Evolutionary conservation across 2,113 vertebrate species (phyloP), one percentile per base, ranked within the genome.

Genomic region (Gymnocephalus cernua): DNA sequence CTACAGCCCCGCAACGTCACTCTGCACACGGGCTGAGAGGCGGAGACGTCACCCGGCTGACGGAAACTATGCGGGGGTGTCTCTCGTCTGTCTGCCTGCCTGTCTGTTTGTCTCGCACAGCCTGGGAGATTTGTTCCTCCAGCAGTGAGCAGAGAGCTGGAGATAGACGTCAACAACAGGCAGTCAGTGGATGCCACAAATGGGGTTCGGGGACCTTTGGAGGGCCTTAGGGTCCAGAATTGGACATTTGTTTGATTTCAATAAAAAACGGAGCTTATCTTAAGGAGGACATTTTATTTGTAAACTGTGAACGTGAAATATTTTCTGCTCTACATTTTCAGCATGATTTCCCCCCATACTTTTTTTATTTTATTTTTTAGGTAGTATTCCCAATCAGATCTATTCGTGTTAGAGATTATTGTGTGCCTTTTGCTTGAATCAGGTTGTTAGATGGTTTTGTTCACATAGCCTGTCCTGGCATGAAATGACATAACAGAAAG

Each of bases 61-160:
- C 93, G 94, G 95, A 95, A 94, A 93, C 89, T 86, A 89, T 93
- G 93, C 93, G 91, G 94, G 93, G 94, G 93, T 92, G 94, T 94
- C 92, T 93, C 88, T 91, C 73, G 86, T 90, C 74, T 84, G 88
- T 89, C 88, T 91, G 80, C 23, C 77, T 73, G 80, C 57, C 74
- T 88, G 83, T 35, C 59, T 75, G 79, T 80, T 59, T 86, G 79
- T 77, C 51, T 73, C 74, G 71, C 87, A 54, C 79, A 67, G 85
- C 80, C 77, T 74, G 75, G 25, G 67, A 79, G 71, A 35, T 84
- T 48, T 74, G 41, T 83, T 84, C 57, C 47, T 82, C 48, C 62
- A 67, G 44, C 73, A 25, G 78, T 0, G 44, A 71, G 53, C 45
- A 38, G 64, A 82, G 25, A 23, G 45, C 23, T 15, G 58, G n/a